These are phyloP conservation scores for Helarctos malayanus DNA, from an alignment of 2,797 vertebrate species.

Conservation along the genomic window DNA sequence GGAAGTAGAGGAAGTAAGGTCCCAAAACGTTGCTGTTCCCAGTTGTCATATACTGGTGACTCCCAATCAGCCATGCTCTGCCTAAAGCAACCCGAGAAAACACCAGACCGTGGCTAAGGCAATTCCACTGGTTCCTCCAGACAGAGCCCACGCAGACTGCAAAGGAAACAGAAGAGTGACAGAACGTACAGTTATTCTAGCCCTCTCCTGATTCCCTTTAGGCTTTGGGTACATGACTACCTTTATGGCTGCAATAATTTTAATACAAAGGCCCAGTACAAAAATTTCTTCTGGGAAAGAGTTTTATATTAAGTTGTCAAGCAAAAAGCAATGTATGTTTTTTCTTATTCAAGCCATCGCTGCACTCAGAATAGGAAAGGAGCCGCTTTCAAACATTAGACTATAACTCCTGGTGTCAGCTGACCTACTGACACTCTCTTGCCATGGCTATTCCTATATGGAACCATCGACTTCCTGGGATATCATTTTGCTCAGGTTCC, in stretches of 20 bases:
- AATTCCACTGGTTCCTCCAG: slow-evolving; percentile 13
- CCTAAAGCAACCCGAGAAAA: background rate
- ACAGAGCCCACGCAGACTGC: background rate
- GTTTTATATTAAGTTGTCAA: slow-evolving; percentile 54
- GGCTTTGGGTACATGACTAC: slow-evolving; percentile 7
- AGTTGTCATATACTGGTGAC: background rate
- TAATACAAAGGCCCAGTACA: background rate
- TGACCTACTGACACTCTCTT: slow-evolving; percentile 63
- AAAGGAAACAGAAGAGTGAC: slow-evolving; percentile 45
- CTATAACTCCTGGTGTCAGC: slow-evolving; percentile 12
- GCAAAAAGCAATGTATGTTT: background rate
- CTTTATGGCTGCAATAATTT: slow-evolving; percentile 57
- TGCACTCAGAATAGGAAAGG: background rate
- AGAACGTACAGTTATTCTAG: background rate
- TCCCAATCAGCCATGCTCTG: background rate
- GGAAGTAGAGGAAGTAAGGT: slow-evolving; percentile 42
- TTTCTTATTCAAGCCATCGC: background rate
- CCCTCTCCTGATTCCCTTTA: slow-evolving; percentile 48
- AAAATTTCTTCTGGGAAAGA: slow-evolving; percentile 60
- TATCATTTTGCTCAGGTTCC: slow-evolving; percentile 32
- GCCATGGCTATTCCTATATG: background rate
- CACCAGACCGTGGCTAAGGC: background rate
- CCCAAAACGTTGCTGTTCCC: slow-evolving; percentile 57
- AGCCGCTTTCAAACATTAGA: slow-evolving; percentile 52
- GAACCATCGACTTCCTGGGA: slow-evolving; percentile 47